Base-by-base conservation (phyloP, 2,797 vertebrate genomes). In the Parauchenoglanis ngamensis region DNA sequence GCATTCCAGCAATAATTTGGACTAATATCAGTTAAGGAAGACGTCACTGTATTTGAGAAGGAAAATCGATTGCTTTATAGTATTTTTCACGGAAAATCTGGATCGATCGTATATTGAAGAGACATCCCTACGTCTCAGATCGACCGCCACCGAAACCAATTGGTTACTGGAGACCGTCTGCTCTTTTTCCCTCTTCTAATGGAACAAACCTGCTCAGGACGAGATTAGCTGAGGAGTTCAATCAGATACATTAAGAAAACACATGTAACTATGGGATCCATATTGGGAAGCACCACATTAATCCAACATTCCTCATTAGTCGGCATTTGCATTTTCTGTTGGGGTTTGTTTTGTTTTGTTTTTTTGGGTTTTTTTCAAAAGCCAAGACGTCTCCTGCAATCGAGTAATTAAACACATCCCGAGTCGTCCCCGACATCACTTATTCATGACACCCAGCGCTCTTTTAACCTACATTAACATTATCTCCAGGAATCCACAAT, bases 401-500 rank as follows among this genome's bases (percentile, higher is more conserved):
- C 35, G 40, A n/a, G 79, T 28, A 84, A 87, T 40, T 6, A 31
- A 63, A 81, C 40, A 2, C 59, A 90, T 91, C 90, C 54, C 73
- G 88, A 85, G 87, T 85, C 85, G 12, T 28, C 44, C 59, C 54
- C 90, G 23, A 0, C 89, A 90, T 95, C 86, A 94, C 93, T 94
- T 94, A 94, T 94, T 92, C 89, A 94, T 56, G 73, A 35, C 52
- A 63, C 79, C 35, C 89, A 89, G 67, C 89, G 90, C 86, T 90
- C 91, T 93, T 91, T 93, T 93, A 94, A 92, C 93, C 91, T 65
- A 90, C 91, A 89, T 92, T 91, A 91, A 87, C 89, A 92, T 88
- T 76, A 90, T 80, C 68, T 77, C 46, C 83, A 76, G 70, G 52
- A 85, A 77, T 21, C 21, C 83, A 2, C 70, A 81, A 77, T 88